Percentiles rank a stretch among this genome's conserved stretches.
Evolutionary conservation across 2,113 vertebrate species (phyloP).

Genomic region (Columba livia): DNA sequence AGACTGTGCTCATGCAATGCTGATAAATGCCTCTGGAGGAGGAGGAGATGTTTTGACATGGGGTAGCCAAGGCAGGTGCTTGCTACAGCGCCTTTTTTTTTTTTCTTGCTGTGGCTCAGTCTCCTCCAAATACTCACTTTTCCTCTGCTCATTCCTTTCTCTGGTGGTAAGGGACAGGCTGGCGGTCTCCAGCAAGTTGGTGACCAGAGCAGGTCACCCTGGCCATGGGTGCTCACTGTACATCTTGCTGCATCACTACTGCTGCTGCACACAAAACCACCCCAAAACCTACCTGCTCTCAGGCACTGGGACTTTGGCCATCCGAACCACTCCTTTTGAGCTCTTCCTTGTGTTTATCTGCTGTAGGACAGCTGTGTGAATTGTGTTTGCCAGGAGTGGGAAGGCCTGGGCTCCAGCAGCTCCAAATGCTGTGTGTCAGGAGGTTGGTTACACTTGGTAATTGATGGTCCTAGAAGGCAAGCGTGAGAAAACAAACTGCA

Average conservation of each 20-base stretch:
- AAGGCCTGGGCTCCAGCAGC: neutral
- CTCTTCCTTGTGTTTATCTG: neutral
- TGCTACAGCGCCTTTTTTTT: neutral
- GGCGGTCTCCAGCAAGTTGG: neutral
- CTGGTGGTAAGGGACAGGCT: neutral
- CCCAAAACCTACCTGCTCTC: neutral
- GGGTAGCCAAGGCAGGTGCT: neutral
- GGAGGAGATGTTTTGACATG: neutral
- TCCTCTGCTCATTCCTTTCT: neutral
- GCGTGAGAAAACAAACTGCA: neutral
- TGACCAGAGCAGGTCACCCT: neutral
- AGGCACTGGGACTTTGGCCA: neutral
- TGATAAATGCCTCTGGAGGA: neutral
- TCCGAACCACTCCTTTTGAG: neutral
- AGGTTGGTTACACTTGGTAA: neutral
- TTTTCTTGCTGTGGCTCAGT: neutral
- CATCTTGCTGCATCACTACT: neutral
- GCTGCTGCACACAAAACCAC: rapidly evolving
- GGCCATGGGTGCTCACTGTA: no score
- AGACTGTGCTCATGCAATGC: rapidly evolving
- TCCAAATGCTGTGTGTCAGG: neutral
- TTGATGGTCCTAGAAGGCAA: neutral
- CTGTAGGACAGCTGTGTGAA: rapidly evolving
- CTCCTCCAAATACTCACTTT: neutral
- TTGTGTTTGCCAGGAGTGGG: rapidly evolving